Percentiles rank a stretch among this genome's conserved stretches.
Evolutionary conservation across 2,888 invertebrate genomes (phyloP).

Genomic region (Sesamia inferens): DNA sequence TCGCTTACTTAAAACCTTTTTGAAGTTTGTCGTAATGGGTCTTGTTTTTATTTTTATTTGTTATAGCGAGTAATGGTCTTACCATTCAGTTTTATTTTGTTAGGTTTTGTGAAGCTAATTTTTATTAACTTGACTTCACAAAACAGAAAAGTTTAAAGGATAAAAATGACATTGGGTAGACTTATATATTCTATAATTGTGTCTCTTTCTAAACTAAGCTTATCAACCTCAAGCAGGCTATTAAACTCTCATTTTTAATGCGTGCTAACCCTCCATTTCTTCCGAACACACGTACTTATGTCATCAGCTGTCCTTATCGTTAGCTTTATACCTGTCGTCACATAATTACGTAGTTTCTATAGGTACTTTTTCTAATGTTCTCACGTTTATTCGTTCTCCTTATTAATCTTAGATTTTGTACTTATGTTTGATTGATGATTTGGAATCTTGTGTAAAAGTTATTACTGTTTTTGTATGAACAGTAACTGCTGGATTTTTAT

Average conservation of each 20-base stretch:
- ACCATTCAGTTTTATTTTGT: constrained; percentile 45
- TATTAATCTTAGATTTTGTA: constrained; percentile 47
- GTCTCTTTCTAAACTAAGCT: constrained; percentile 23
- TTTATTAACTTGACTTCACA: constrained; percentile 19
- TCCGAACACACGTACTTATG: constrained; percentile 37
- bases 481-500: not conserved
- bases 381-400: constrained; percentile 56
- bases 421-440: constrained; percentile 22
- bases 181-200: constrained; percentile 21
- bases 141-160: too few relatives aligned
- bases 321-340: constrained; percentile 61
- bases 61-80: constrained; percentile 36
- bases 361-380: constrained; percentile 50
- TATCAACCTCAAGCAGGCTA: constrained; percentile 48
- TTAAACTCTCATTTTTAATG: constrained; percentile 58
- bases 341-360: constrained; percentile 55
- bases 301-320: constrained; percentile 56
- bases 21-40: constrained; percentile 40
- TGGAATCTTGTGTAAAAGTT: not conserved
- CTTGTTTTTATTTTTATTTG: constrained; percentile 45
- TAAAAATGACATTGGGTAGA: not conserved
- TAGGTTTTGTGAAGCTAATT: constrained; percentile 20
- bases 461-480: not conserved
- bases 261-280: constrained; percentile 52
- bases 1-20: constrained; percentile 62